Evolutionary conservation across 2,797 vertebrate species (phyloP), one percentile per base, ranked within the genome.

Genomic region (Merluccius polli): DNA sequence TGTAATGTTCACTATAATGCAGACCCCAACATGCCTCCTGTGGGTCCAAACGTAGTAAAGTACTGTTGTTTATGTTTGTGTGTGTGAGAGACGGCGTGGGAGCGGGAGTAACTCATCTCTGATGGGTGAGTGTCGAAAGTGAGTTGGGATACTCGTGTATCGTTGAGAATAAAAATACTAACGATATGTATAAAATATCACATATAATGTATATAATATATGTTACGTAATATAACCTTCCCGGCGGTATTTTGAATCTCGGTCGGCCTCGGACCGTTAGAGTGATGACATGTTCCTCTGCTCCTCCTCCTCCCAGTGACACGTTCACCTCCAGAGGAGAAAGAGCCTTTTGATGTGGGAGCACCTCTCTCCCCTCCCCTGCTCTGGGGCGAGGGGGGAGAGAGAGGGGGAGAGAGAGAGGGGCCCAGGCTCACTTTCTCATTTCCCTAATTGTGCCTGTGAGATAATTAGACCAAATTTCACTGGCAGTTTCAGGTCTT

Each of bases 261-360:
- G 27, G 67, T 52, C 59, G 32, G 73, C 87, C 85, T 84, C 52
- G 81, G 82, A 87, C 87, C 84, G 87, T 91, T 91, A 87, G 75
- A 6, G 36, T 76, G 83, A 82, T 80, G 80, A 79, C 52, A 71
- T 82, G 77, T 72, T 82, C 76, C 78, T 84, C 81, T 80, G 71
- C 87, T 88, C 81, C 82, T 71, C 80, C 77, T 80, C 73, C 70
- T 71, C 12, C n/a, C 33, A 72, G 44, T 83, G 69, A 79, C 75
- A 78, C 76, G 65, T 72, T 78, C 88, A 93, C 86, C 86, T 91
- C 88, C 84, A 80, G 85, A 92, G 85, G 83, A 93, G 90, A 94
- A 93, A 87, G 89, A 89, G 83, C 81, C 89, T 87, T 86, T 93
- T 94, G 84, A 90, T 92, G 82, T 80, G 73, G 80, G 80, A 80